phyloP scores from a whole-genome alignment of 2,113 vertebrate species.

The Chauna torquata region DNA sequence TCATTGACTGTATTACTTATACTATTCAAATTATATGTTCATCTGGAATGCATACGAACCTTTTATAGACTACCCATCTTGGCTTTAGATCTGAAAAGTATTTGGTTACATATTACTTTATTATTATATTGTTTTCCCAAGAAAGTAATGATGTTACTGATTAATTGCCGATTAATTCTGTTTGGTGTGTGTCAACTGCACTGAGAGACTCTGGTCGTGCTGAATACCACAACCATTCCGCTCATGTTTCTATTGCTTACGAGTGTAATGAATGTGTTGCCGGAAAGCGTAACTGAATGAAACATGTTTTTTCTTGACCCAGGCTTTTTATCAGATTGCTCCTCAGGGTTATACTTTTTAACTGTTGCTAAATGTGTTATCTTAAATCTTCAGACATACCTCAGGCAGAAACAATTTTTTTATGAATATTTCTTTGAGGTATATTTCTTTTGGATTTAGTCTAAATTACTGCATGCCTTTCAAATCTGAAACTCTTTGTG shows the following conservation, averaged over 20 bases:
- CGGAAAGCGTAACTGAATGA: neutral
- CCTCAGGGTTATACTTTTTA: constrained; percentile 33
- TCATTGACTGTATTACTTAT: neutral
- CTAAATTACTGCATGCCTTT: neutral
- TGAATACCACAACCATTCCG: neutral
- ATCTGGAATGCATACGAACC: neutral
- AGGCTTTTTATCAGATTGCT: constrained; percentile 15
- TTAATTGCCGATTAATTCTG: neutral
- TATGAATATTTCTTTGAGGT: constrained; percentile 8
- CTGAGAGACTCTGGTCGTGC: neutral
- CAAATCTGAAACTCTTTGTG: neutral
- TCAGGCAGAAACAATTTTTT: neutral
- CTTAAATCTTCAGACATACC: constrained; percentile 6
- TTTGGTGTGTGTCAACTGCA: neutral
- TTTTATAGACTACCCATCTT: neutral
- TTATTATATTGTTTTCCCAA: neutral
- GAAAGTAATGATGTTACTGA: neutral
- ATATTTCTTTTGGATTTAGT: neutral
- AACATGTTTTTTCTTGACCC: constrained; percentile 37
- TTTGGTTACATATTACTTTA: neutral
- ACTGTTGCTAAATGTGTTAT: neutral
- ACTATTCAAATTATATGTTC: neutral
- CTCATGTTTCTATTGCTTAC: neutral
- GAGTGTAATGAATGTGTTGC: neutral
- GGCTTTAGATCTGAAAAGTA: neutral